Percentiles rank a stretch among this genome's conserved stretches.
Conservation (phyloP, 2,113 vertebrate species). For the Zapus hudsonius region DNA sequence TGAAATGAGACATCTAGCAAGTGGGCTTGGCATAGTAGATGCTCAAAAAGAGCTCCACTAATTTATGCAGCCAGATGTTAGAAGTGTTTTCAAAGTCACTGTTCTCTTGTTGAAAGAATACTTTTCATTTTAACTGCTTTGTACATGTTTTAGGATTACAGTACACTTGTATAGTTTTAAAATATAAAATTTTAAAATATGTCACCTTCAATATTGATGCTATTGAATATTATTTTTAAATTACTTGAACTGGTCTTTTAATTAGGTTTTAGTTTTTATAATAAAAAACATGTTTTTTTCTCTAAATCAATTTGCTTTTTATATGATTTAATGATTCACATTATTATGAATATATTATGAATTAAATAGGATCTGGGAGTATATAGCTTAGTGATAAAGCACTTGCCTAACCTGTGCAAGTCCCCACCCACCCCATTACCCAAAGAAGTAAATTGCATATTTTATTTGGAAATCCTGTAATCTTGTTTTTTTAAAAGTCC, state of each 20-base stretch:
- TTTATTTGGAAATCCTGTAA: neutral
- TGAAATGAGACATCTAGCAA: neutral
- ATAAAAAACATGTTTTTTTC: conserved; percentile 32
- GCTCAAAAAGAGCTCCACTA: neutral
- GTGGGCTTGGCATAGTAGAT: neutral
- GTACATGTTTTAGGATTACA: neutral
- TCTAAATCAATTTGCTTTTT: conserved; percentile 15
- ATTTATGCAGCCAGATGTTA: conserved; percentile 20
- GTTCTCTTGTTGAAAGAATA: conserved; percentile 1
- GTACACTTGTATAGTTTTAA: neutral
- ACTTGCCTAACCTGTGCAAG: neutral
- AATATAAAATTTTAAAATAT: neutral
- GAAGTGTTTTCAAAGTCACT: conserved; percentile 24
- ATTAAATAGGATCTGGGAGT: neutral
- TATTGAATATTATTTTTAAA: conserved; percentile 47
- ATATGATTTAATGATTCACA: neutral
- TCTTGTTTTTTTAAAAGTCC: conserved; percentile 15
- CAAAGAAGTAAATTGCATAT: neutral
- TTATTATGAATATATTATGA: conserved; percentile 46
- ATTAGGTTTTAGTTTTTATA: conserved; percentile 17
- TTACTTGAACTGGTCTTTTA: conserved; percentile 1
- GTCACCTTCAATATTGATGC: neutral
- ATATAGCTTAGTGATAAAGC: neutral
- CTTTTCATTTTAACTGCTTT: conserved; percentile 31
- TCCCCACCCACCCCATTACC: neutral